These are phyloP conservation scores for Megaceryle maxima DNA, from an alignment of 2,113 vertebrate species.

Conservation along the genomic window DNA sequence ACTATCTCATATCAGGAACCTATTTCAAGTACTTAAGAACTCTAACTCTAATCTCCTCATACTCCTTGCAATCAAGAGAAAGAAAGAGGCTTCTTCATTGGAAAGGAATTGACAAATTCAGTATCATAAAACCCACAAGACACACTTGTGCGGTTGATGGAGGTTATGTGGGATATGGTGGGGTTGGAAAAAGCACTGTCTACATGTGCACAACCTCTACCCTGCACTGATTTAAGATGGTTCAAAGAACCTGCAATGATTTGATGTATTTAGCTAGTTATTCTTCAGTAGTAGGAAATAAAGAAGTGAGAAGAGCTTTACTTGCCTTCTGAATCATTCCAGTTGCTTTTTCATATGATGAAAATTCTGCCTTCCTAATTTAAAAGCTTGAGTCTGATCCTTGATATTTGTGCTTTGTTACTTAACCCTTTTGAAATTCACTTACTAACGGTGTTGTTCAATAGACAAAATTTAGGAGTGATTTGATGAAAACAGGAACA, in stretches of 20 bases:
- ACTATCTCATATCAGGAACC: not conserved
- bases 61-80: not conserved
- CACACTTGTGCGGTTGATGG: not conserved
- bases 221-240: not conserved
- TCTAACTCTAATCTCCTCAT: not conserved
- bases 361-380: not conserved
- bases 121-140: not conserved
- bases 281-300: not conserved
- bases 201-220: not conserved
- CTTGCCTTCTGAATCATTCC: not conserved
- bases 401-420: not conserved
- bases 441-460: not conserved
- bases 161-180: not conserved
- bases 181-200: not conserved
- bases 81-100: not conserved
- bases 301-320: not conserved
- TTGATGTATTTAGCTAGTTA: not conserved
- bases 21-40: not conserved
- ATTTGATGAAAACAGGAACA: not conserved
- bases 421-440: not conserved
- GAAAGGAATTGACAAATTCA: not conserved
- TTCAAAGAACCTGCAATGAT: not conserved
- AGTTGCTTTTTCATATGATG: not conserved
- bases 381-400: not conserved
- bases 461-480: not conserved